phyloP scores from a whole-genome alignment of 1,140 invertebrate species.

The Aphelinus atriplicis region DNA sequence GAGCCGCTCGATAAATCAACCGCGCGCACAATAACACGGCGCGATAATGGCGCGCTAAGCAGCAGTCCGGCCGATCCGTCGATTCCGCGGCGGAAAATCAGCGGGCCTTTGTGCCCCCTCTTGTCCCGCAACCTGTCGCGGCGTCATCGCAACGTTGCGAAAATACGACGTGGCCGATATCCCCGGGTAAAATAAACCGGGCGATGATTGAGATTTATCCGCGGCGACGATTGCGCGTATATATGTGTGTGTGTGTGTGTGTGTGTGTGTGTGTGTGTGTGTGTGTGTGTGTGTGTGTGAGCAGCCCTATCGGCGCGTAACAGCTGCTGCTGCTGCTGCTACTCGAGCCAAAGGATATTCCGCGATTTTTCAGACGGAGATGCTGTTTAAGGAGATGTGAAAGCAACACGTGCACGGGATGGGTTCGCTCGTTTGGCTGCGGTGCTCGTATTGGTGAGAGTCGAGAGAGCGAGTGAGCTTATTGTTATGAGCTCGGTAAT shows the following conservation, averaged over 20 bases:
- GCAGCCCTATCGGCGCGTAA: no score
- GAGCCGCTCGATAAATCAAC: no score
- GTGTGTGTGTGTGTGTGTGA: neutral
- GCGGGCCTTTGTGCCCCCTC: neutral
- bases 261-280: neutral
- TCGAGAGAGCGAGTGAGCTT: no score
- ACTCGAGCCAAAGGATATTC: no score
- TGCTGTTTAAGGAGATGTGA: slow-evolving; percentile 27
- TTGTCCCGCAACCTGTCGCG: neutral
- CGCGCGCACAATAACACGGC: no score
- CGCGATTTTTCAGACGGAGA: neutral
- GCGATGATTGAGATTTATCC: slow-evolving; percentile 40
- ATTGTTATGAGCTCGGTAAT: no score
- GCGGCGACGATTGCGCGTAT: neutral
- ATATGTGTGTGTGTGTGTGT: neutral
- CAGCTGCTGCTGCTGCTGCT: no score
- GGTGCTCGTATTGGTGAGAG: neutral
- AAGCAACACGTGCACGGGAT: slow-evolving; percentile 32
- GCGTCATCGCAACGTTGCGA: neutral
- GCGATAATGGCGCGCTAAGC: no score
- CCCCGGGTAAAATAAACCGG: slow-evolving; percentile 28
- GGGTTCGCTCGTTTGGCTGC: slow-evolving; percentile 33
- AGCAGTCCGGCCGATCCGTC: no score
- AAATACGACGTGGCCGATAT: neutral
- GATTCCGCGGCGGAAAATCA: neutral